Conservation (phyloP, 1,140 invertebrate genomes). For the Harlomillsia oculata region DNA sequence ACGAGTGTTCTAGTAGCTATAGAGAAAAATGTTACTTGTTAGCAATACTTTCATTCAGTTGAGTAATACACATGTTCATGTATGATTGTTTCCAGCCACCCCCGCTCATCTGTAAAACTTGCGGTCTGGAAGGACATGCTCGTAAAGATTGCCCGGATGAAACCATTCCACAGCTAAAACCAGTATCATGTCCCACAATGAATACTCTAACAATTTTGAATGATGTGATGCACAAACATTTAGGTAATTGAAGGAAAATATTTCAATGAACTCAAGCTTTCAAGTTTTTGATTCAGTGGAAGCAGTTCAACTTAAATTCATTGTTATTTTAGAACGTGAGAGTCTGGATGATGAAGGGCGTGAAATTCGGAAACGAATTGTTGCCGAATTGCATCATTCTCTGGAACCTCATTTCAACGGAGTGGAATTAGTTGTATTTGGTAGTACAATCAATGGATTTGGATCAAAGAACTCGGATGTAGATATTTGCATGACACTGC, state of each 20-base stretch:
- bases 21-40: neutral
- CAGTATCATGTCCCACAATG: constrained; percentile 38
- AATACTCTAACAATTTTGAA: constrained; percentile 36
- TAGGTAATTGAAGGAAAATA: neutral
- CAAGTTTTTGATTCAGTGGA: neutral
- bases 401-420: constrained; percentile 39
- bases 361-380: constrained; percentile 39
- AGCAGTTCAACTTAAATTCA: neutral
- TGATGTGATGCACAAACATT: constrained; percentile 32
- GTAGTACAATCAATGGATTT: constrained; percentile 56
- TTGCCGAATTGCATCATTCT: constrained; percentile 37
- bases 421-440: constrained; percentile 47
- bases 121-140: constrained; percentile 47
- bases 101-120: constrained; percentile 45
- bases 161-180: constrained; percentile 41
- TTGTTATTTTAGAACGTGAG: constrained; percentile 38
- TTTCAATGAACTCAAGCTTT: neutral
- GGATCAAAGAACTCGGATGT: constrained; percentile 51
- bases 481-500: constrained; percentile 53
- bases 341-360: constrained; percentile 39
- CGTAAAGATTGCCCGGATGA: constrained; percentile 48
- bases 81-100: constrained; percentile 38
- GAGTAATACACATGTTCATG: neutral
- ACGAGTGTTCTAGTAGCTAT: too few relatives aligned
- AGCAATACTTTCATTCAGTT: neutral